phyloP scores from a whole-genome alignment of 2,113 vertebrate species.

The Dasyornis broadbenti region DNA sequence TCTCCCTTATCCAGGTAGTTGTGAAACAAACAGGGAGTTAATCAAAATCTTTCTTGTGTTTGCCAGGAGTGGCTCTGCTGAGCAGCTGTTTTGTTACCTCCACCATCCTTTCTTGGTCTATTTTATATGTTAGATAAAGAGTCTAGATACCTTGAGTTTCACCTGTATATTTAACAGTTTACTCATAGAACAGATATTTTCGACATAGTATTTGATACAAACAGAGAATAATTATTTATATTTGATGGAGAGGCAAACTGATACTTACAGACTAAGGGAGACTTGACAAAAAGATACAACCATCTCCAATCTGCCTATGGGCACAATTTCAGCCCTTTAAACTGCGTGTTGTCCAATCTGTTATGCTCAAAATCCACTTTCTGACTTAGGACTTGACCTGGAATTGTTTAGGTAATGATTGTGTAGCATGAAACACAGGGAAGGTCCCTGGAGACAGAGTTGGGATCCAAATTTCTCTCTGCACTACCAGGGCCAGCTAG shows the following conservation, averaged over 20 bases:
- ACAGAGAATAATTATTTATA: not conserved
- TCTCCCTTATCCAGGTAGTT: not conserved
- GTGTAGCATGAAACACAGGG: accelerated
- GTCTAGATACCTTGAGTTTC: not conserved
- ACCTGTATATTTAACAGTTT: not conserved
- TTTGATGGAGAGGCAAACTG: not conserved
- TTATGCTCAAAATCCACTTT: not conserved
- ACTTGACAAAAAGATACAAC: not conserved
- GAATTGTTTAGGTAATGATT: not conserved
- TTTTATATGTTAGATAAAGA: not conserved
- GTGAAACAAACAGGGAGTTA: not conserved
- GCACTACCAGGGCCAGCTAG: not conserved
- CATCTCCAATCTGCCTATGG: not conserved
- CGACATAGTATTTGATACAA: not conserved
- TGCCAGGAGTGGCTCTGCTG: not conserved
- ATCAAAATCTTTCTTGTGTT: not conserved
- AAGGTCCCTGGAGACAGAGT: not conserved
- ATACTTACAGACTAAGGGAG: not conserved
- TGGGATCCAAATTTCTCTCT: not conserved
- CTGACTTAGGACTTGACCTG: not conserved
- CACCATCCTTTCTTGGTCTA: not conserved
- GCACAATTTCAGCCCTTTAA: not conserved
- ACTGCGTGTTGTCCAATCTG: not conserved
- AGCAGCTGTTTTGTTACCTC: not conserved
- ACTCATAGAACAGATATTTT: not conserved